Evolutionary conservation across 2,797 vertebrate genomes (phyloP).

Genomic region (Phataginus tricuspis): DNA sequence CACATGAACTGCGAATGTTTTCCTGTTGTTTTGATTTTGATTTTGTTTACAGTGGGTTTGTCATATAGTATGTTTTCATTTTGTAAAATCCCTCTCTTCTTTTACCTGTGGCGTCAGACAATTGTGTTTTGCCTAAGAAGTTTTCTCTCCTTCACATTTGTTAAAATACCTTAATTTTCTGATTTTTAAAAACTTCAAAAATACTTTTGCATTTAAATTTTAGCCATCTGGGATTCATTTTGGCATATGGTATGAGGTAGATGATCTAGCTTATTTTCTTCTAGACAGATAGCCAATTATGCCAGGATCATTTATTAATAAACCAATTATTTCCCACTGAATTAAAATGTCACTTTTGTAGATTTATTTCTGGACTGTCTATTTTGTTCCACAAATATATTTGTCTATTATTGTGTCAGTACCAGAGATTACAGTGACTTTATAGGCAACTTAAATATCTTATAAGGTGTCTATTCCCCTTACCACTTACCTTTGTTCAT

Average conservation of each 20-base stretch:
- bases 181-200: constrained; percentile 56
- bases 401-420: background rate
- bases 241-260: constrained; percentile 39
- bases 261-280: constrained; percentile 58
- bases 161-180: constrained; percentile 45
- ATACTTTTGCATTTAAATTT: constrained; percentile 57
- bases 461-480: background rate
- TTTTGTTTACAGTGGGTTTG: background rate
- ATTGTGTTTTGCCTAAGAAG: background rate
- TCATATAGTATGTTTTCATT: background rate
- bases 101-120: background rate
- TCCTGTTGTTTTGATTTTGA: constrained; percentile 37
- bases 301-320: constrained; percentile 62
- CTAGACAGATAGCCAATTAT: background rate
- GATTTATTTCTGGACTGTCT: constrained; percentile 27
- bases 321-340: constrained; percentile 36
- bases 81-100: background rate
- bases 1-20: background rate
- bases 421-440: background rate
- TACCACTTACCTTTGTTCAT: background rate
- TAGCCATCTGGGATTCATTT: constrained; percentile 69
- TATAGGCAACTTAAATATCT: constrained; percentile 40
- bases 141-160: background rate
- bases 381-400: background rate
- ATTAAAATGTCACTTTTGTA: constrained; percentile 26